Evolutionary conservation across 2,888 invertebrate species (phyloP).

Genomic region (Imbricaverruca yamaguchii): DNA sequence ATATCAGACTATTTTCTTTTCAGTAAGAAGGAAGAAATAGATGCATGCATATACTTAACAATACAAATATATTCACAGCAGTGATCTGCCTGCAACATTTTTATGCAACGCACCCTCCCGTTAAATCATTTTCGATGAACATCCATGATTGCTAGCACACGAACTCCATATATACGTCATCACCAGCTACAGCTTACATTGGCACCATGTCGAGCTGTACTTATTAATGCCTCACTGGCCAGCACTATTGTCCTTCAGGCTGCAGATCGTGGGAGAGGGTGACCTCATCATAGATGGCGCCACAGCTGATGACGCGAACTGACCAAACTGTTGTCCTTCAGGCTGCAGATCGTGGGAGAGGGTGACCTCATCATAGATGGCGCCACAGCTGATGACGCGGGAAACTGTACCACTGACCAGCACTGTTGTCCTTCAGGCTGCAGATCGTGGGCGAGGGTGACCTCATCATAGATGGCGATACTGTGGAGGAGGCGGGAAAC

Average conservation of each 20-base stretch:
- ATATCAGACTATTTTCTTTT: too few relatives aligned
- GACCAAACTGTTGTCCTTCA: conserved; percentile 23
- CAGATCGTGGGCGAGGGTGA: conserved; percentile 80
- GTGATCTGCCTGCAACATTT: too few relatives aligned
- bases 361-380: conserved; percentile 85
- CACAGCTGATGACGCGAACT: conserved; percentile 71
- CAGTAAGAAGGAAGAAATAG: too few relatives aligned
- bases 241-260: conserved; percentile 25
- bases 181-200: too few relatives aligned
- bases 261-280: conserved; percentile 77
- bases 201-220: too few relatives aligned
- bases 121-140: too few relatives aligned
- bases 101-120: too few relatives aligned
- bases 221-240: too few relatives aligned
- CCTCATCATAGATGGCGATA: conserved; percentile 80
- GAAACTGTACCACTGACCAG: conserved; percentile 45
- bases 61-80: too few relatives aligned
- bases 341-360: conserved; percentile 68
- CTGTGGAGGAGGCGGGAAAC: conserved; percentile 80
- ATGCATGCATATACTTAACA: too few relatives aligned
- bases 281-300: conserved; percentile 85
- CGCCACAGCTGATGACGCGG: conserved; percentile 80
- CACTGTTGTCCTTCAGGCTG: conserved; percentile 38
- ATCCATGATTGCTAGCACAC: too few relatives aligned
- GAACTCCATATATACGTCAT: too few relatives aligned